Evolutionary conservation across 2,888 invertebrate species (phyloP).

Genomic region (Tortrix viridana): DNA sequence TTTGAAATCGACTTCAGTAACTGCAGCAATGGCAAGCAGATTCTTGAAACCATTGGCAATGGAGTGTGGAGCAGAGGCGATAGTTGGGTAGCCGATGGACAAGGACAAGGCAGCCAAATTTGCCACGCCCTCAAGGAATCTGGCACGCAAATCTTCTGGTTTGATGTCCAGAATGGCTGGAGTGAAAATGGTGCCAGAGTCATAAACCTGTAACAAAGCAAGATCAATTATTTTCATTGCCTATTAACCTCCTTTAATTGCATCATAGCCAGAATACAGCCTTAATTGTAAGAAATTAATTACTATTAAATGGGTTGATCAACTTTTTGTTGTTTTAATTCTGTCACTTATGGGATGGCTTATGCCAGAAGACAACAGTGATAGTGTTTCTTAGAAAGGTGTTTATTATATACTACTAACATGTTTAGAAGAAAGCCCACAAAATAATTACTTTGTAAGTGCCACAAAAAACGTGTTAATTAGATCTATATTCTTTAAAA

Average conservation of each 20-base stretch:
- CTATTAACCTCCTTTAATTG: background rate
- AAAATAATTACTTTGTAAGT: no score
- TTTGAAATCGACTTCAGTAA: constrained; percentile 97
- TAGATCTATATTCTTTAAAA: no score
- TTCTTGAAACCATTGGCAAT: constrained; percentile 99
- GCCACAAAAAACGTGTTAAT: no score
- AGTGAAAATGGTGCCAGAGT: constrained; percentile 98
- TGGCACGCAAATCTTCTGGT: constrained; percentile 95
- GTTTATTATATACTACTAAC: no score
- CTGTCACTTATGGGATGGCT: no score
- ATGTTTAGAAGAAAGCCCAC: no score
- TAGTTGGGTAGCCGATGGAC: constrained; percentile 97
- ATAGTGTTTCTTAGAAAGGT: no score
- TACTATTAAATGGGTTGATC: no score
- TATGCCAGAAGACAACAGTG: no score
- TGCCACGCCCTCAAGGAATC: constrained; percentile 96
- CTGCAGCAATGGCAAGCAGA: constrained; percentile 97
- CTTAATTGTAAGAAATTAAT: no score
- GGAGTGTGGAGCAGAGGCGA: constrained; percentile 98
- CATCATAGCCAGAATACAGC: no score
- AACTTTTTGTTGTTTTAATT: no score
- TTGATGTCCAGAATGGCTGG: constrained; percentile 99
- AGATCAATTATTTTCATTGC: background rate
- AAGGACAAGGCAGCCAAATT: constrained; percentile 97
- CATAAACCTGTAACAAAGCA: constrained; percentile 89